Evolutionary conservation across 2,797 vertebrate genomes (phyloP), one percentile per base, ranked within the genome.

Genomic region (Diplodus puntazzo): DNA sequence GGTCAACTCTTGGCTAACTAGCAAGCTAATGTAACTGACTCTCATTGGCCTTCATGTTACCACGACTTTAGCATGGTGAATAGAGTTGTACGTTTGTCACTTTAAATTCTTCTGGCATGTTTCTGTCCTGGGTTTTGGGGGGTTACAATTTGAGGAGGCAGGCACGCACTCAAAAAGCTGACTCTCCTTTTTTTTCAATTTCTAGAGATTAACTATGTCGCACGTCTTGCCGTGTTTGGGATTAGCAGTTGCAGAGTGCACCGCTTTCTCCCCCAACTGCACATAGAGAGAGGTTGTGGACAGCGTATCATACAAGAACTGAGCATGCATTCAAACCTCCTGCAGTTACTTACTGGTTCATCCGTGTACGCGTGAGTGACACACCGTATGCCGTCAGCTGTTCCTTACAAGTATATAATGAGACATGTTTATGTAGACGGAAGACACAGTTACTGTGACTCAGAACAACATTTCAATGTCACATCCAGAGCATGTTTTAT

Each of bases 401-500:
- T 30, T 54, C 43, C 46, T 42, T 11, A n/a, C 57, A 23, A 9
- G n/a, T 21, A n/a, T 30, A 59, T 39, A 54, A 67, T 17, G 1
- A 50, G 48, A 45, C 69, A 16, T 7, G 1, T 13, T 13, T 54
- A 20, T 18, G 54, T 20, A 17, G 45, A 67, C 48, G 43, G 70
- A 43, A 16, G 45, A 64, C 21, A 54, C 16, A 45, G 54, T 57
- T 27, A 27, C 50, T 73, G 2, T 20, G 70, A 77, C 52, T 62
- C 43, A 63, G 60, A 54, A 46, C 13, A 52, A 71, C 58, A 60
- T 66, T 46, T 70, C 11, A 63, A 10, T 61, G 61, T 74, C 62
- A 58, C 66, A 63, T 77, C 58, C 48, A 23, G 42, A 69, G 48
- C 46, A 2, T 53, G 65, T 67, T 63, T 59, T 0, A 18, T 20